phyloP scores from a whole-genome alignment of 2,888 invertebrate species.

The Yponomeuta malinellus region DNA sequence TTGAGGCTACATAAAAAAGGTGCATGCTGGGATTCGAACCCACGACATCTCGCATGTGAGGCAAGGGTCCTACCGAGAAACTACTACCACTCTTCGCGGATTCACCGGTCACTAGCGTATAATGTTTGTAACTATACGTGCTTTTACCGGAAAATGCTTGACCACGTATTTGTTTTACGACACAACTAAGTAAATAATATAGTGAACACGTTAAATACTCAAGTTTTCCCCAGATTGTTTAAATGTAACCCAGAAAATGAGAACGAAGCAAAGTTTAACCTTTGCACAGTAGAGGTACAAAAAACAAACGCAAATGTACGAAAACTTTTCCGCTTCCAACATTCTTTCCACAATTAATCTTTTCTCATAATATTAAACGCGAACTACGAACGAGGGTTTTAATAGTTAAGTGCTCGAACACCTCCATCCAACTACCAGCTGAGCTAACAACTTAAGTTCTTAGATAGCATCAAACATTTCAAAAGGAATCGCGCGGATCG shows the following conservation, averaged over 20 bases:
- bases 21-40: no score
- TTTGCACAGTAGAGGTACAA: background rate
- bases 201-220: background rate
- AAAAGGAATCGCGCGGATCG: constrained; percentile 30
- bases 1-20: no score
- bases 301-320: background rate
- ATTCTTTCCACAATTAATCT: background rate
- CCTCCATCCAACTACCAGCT: background rate
- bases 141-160: no score
- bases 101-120: no score
- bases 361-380: background rate
- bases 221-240: background rate
- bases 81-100: no score
- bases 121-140: no score
- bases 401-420: background rate
- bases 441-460: background rate
- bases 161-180: no score
- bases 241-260: background rate
- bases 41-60: no score
- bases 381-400: background rate
- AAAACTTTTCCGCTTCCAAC: background rate
- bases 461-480: constrained; percentile 23
- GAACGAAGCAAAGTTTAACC: background rate
- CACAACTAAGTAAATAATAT: background rate
- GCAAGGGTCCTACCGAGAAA: no score